Base-by-base conservation (phyloP, 2,113 vertebrate genomes). In the Tachycineta bicolor region DNA sequence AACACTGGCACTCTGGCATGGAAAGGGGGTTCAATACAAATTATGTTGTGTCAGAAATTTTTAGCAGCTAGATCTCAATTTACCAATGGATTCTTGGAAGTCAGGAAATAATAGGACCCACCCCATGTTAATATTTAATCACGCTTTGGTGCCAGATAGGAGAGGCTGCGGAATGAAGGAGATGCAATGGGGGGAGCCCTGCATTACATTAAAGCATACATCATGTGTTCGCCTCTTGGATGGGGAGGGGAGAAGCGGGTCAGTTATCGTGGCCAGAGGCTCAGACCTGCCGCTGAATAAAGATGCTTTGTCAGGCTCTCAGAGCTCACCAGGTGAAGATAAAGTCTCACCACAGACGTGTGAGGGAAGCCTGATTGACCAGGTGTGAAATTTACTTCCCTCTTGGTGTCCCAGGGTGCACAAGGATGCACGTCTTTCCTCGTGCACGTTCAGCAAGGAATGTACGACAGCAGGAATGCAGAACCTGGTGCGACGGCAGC, bases 1-100 rank as follows among this genome's bases (percentile, higher is more conserved):
- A 97, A 97, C 94, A 63, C 92, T 96, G 92, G 93, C 83, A 96
- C 95, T 97, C 96, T 96, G 94, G 96, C 93, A 96, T 18, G 55
- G 94, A 97, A 96, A 96, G 55, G 88, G 83, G 95, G 92, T 97
- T 97, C 97, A 91, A 97, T 97, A 97, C 96, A 97, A 98, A 98
- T 97, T 96, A 97, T 85, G 94, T 92, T 92, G 96, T 96, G 96
- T 97, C 95, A 97, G 96, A 97, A 97, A 96, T 97, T 97, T 96
- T 96, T 96, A 90, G 94, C 94, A 96, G 96, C 88, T 94, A 96
- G 73, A 80, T 98, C 93, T 94, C 85, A 97, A 95, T 97, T 96
- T 97, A 89, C 88, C 95, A 58, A 84, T 93, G 94, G 95, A 82
- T 95, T 95, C 86, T 96, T 90, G 96, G 90, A 94, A 97, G 92